These are phyloP conservation scores for Lutjanus argentimaculatus DNA, from an alignment of 2,797 vertebrate species.

Conservation along the genomic window DNA sequence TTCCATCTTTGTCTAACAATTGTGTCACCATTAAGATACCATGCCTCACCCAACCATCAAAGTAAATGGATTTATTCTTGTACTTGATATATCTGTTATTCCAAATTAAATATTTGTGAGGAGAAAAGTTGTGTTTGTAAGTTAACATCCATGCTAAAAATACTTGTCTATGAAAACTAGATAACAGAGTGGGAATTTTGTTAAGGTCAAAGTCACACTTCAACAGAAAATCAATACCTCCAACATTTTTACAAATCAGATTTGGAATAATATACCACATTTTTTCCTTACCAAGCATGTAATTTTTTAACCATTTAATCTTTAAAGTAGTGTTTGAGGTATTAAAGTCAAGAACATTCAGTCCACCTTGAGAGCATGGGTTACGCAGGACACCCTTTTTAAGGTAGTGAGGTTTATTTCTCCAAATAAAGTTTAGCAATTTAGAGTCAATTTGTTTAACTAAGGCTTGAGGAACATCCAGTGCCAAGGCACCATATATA, in stretches of 20 bases:
- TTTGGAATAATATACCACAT: constrained; percentile 5
- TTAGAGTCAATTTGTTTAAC: neutral
- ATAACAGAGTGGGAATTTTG: neutral
- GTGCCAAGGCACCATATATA: too few relatives aligned
- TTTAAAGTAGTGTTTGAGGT: neutral
- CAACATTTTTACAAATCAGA: neutral
- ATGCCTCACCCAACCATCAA: too few relatives aligned
- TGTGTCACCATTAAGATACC: too few relatives aligned
- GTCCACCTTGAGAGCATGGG: neutral
- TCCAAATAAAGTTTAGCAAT: neutral
- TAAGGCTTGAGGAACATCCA: constrained; percentile 1
- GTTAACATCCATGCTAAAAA: neutral
- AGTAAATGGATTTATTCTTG: too few relatives aligned
- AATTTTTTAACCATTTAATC: neutral
- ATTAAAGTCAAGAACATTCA: too few relatives aligned
- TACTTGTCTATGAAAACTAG: neutral
- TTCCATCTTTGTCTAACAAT: too few relatives aligned
- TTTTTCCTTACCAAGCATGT: neutral
- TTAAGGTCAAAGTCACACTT: neutral
- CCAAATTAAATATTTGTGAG: too few relatives aligned
- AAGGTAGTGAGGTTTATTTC: neutral
- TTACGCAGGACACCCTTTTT: neutral
- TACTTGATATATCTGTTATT: too few relatives aligned
- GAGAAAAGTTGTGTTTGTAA: too few relatives aligned
- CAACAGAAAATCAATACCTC: neutral